Evolutionary conservation across 2,113 vertebrate species (phyloP), one percentile per base, ranked within the genome.

Genomic region (Brienomyrus brachyistius): DNA sequence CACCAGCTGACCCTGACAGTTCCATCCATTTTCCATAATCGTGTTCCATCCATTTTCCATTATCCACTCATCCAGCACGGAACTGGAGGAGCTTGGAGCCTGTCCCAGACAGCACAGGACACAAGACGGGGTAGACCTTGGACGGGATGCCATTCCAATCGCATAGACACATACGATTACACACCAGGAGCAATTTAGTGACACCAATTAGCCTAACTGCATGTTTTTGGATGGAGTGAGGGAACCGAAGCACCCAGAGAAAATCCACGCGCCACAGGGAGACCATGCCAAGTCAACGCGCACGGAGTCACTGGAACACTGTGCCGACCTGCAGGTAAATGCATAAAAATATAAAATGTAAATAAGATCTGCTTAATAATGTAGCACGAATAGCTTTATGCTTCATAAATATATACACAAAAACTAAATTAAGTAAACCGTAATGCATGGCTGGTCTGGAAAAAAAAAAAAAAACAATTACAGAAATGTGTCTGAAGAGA

Each of bases 401-500:
- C 74, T 43, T 80, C 70, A 77, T 77, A 40, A 77, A 80, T 80
- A 17, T 15, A 80, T 17, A 80, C n/a, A 43, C 13, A 80, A 19
- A 77, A 80, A 80, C 74, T 40, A 40, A 85, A 84, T 84, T 84
- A 47, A 84, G 82, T 19, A 84, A 47, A 47, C 6, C 11, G 23
- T 27, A 50, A 85, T 11, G 21, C 23, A 3, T 85, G 82, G 74
- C 74, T 80, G 31, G 5, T 77, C 74, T 40, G 74, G 74, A 0
- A n/a, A n/a, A 59, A 23, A 31, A 31, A 13, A 74, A 15, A 80
- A 40, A 35, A 19, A 43, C 31, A 43, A 77, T 80, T 43, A 80
- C 74, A 80, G 74, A 80, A 80, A 80, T 85, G 82, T 85, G 40
- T 85, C 21, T 50, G 82, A 48, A 47, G n/a, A 85, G 43, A 85